Evolutionary conservation across 2,113 vertebrate genomes (phyloP).

Genomic region (Polypterus bichir): DNA sequence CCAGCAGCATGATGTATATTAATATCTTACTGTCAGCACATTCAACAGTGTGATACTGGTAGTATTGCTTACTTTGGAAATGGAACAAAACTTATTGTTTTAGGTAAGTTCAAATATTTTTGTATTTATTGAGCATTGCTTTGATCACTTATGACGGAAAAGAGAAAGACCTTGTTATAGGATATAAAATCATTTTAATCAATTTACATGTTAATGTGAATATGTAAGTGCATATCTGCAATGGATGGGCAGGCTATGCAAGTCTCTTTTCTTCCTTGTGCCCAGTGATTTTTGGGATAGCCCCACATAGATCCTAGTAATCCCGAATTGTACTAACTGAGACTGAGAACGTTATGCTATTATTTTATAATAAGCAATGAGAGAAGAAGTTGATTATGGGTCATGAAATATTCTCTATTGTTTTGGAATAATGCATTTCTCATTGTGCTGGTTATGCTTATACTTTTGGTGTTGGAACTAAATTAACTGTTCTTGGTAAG

Average conservation of each 20-base stretch:
- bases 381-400: too few relatives aligned
- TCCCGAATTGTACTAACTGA: neutral
- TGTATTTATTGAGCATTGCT: too few relatives aligned
- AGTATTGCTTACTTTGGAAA: constrained; percentile 19
- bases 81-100: constrained; percentile 37
- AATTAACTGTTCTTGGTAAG: constrained; percentile 14
- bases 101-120: constrained; percentile 33
- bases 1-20: neutral
- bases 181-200: too few relatives aligned
- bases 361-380: constrained; percentile 8
- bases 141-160: too few relatives aligned
- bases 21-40: constrained; percentile 18
- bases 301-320: neutral
- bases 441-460: neutral
- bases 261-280: too few relatives aligned
- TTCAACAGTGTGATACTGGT: too few relatives aligned
- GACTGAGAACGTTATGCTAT: neutral
- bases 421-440: neutral
- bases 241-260: too few relatives aligned
- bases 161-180: too few relatives aligned
- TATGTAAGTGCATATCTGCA: too few relatives aligned
- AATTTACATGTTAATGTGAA: too few relatives aligned
- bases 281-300: too few relatives aligned
- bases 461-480: constrained; percentile 21
- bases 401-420: neutral